A percentile compares a stretch with the other conserved stretches of the same genome.
Conservation (phyloP, 2,113 vertebrate genomes). For the Apistogramma diplotaenia region DNA sequence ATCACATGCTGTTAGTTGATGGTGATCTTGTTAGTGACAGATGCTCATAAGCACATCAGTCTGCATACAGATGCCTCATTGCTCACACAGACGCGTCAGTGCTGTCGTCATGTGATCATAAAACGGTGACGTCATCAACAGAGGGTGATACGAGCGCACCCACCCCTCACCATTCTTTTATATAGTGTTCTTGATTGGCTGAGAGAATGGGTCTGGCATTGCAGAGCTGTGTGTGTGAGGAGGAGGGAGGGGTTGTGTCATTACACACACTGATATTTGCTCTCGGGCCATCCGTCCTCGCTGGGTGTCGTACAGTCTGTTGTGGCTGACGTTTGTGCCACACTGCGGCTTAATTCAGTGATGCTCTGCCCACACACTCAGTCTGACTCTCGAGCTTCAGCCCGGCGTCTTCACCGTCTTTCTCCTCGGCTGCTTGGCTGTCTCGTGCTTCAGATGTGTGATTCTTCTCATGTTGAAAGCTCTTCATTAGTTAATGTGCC, state of each 20-base stretch:
- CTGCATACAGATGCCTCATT: background rate
- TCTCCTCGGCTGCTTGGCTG: constrained; percentile 3
- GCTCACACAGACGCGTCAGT: background rate
- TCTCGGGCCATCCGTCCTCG: constrained; percentile 21
- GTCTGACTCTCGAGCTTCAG: background rate
- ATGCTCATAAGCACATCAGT: background rate
- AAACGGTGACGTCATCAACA: constrained; percentile 27
- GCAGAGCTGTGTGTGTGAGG: constrained; percentile 21
- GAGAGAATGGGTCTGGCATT: constrained; percentile 22
- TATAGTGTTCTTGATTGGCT: constrained; percentile 31
- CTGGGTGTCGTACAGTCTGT: constrained; percentile 34
- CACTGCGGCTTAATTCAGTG: constrained; percentile 6
- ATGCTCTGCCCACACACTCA: background rate
- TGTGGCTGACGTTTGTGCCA: constrained; percentile 26
- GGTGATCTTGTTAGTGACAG: background rate
- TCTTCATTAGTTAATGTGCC: constrained; percentile 17
- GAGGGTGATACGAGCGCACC: background rate
- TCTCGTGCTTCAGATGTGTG: constrained; percentile 26
- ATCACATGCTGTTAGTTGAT: background rate
- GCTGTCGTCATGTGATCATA: background rate
- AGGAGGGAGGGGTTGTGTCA: no score
- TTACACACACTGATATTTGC: constrained; percentile 1
- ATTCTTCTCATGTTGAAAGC: background rate
- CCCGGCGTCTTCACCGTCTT: background rate
- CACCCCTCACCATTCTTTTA: background rate